Base-by-base conservation (phyloP, 2,797 vertebrate species). In the Gobionotothen gibberifrons region DNA sequence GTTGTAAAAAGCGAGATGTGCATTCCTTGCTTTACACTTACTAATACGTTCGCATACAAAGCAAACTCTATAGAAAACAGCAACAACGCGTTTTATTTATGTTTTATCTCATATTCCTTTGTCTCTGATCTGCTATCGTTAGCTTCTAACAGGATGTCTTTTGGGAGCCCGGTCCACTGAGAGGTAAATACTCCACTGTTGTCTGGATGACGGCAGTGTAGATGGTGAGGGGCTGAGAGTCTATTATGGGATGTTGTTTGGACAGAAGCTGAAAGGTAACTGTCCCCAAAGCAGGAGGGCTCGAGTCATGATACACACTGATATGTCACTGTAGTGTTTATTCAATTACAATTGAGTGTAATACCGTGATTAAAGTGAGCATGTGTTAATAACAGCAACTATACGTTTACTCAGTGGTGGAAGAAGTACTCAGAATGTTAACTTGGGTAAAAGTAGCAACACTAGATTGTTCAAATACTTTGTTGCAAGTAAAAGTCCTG, bases 61-160 rank as follows among this genome's bases (percentile, higher is more conserved):
- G 3, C 1, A 0, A 10, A 1, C 8, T 15, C 0, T 15, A 6
- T n/a, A 36, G 15, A 46, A 39, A 29, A 22, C 0, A 0, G 0
- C 3, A 69, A 12, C 15, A 55, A 29, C 14, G 10, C 13, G 11
- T 1, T 9, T 5, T 2, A 5, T 13, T 42, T 32, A 9, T 13
- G 5, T 56, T 44, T 26, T 2, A 39, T 58, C 51, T 46, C 3
- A 36, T 16, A 42, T 9, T 48, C 10, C 56, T 79, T 77, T 74
- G 68, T 80, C 56, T 60, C 1, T 2, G 75, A 9, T 54, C 10
- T 69, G 76, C 53, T 79, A 67, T 9, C 63, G 16, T 54, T 65
- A 75, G 69, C 77, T 65, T 19, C 19, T 78, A 83, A 79, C 77
- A 55, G n/a, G n/a, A 61, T 87, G 90, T 87, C 88, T 32, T 70